Conservation (phyloP, 2,113 vertebrate genomes). For the Dicaeum eximium region DNA sequence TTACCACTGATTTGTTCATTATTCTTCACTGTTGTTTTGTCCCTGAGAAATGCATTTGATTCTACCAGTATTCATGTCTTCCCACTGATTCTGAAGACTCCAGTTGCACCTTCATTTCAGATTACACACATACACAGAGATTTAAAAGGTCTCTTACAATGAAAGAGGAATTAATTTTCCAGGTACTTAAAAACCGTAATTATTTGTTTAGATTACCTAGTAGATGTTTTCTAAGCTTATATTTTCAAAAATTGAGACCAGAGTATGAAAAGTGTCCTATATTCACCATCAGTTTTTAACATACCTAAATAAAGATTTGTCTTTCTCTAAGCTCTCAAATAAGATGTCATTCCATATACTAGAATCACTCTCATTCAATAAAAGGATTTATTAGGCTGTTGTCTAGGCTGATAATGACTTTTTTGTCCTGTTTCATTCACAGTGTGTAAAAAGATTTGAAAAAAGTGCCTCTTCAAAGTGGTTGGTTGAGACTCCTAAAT, state of each 20-base stretch:
- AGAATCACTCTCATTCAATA: not conserved
- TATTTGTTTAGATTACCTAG: not conserved
- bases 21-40: not conserved
- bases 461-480: not conserved
- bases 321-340: not conserved
- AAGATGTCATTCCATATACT: not conserved
- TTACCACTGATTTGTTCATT: not conserved
- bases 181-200: not conserved
- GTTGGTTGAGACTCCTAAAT: not conserved
- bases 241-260: not conserved
- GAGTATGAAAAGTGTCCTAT: not conserved
- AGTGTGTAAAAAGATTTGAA: not conserved
- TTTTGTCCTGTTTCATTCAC: not conserved
- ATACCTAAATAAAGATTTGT: not conserved
- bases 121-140: not conserved
- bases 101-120: not conserved
- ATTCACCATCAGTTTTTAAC: not conserved
- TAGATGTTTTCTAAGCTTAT: not conserved
- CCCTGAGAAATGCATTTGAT: not conserved
- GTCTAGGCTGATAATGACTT: not conserved
- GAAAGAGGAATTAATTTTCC: not conserved
- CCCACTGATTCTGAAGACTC: not conserved
- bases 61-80: not conserved
- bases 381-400: not conserved
- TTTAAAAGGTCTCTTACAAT: not conserved